Evolutionary conservation across 2,888 invertebrate genomes (phyloP), one percentile per base, ranked within the genome.

Genomic region (Acleris emargana): DNA sequence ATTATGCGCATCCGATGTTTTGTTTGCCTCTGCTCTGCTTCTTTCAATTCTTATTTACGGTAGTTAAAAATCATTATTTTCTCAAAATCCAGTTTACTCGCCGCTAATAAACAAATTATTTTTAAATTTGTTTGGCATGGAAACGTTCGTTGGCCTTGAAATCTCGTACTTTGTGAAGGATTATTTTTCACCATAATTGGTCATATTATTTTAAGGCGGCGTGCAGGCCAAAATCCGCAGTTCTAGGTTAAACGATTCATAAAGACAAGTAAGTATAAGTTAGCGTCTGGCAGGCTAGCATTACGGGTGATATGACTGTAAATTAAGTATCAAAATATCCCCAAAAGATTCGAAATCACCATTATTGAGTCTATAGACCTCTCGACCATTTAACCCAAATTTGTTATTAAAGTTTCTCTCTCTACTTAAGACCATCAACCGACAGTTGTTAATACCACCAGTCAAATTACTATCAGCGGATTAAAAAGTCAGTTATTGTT

Each of bases 391-490:
- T 73, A 79, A 72, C 79, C 80, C 74, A 72, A 71, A 76, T 79
- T 69, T 63, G 71, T 32, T 71, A 68, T 74, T 76, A 47, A 38
- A 58, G 22, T 63, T 32, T 53, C 17, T 64, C 45, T 57, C 50
- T 50, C 17, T 55, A n/a, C 42, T 42, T 52, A 58, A 73, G 81
- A 76, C 83, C 84, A 79, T 76, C 71, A 80, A 81, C 75, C 78
- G 83, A 77, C 83, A 78, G 77, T 84, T 83, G 81, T 64, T 60
- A 69, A 72, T 79, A 79, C 80, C 77, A 80, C 77, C 76, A 73
- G 76, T 79, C 70, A 77, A 78, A 78, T 58, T 52, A 75, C 77
- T 78, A 75, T 70, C 71, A 73, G 73, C 71, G 72, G 67, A 75
- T 79, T 79, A 82, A 79, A 76, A 81, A 74, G 73, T 64, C 18